Base-by-base conservation (phyloP, 1,140 invertebrate species). In the Oedothorax gibbosus region DNA sequence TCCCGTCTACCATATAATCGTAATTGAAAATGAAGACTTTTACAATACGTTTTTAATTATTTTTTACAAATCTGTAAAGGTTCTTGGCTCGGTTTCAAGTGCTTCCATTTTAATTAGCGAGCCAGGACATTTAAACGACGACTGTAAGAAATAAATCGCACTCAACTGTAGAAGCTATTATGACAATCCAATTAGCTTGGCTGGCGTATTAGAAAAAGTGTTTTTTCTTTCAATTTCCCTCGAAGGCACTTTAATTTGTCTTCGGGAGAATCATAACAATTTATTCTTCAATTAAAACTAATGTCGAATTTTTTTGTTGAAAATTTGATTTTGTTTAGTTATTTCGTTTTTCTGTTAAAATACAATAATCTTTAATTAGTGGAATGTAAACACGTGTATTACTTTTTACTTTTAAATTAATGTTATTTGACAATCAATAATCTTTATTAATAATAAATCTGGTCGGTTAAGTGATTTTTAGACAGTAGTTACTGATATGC, bases 21-120 rank as follows among this genome's bases (percentile, higher is more conserved):
- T 75, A 75, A 75, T 75, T 75, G 57, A 56, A 75, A 75, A 75
- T 35, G 72, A 57, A 53, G 20, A 56, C 15, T 57, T 35, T 35
- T 60, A 9, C 72, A 18, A 75, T 57, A 75, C 18, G 57, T 75
- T 75, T 57, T 60, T 35, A 35, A 35, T 60, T 71, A 11, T 56
- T 75, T 75, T 21, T 15, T 35, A 15, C 18, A 5, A 7, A 11
- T 35, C 53, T 75, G 56, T 14, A 51, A 75, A 57, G 72, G 57
- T 75, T 75, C 53, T 75, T 75, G 72, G 72, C 72, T 57, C 20
- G 12, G 72, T 75, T 75, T 75, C 72, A 75, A 75, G 72, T 75
- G 72, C 53, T 12, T 14, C 18, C 20, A 21, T 56, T 20, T 60
- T 75, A 75, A 75, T 75, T 75, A 75, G 53, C 35, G 56, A 11